phyloP scores from a whole-genome alignment of 2,888 invertebrate genomes.

The Mactromeris polynyma region DNA sequence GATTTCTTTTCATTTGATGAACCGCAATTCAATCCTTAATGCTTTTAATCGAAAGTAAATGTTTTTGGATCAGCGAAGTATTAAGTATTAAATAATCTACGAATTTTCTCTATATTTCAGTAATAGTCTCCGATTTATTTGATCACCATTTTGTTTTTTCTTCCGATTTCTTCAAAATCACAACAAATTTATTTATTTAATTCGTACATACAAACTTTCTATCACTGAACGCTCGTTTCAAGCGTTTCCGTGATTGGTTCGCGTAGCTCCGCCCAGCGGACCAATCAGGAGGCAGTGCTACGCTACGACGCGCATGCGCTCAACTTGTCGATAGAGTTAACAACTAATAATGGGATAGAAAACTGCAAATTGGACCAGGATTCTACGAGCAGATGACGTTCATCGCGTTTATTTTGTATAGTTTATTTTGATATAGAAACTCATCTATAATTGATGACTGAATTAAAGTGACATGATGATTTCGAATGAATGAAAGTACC shows the following conservation, averaged over 20 bases:
- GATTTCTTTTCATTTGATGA: constrained; percentile 49
- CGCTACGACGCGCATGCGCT: constrained; percentile 40
- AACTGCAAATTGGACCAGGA: constrained; percentile 9
- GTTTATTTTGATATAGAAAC: constrained; percentile 35
- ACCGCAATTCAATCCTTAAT: constrained; percentile 55
- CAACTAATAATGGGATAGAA: constrained; percentile 30
- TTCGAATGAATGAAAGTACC: neutral
- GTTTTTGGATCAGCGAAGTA: constrained; percentile 41
- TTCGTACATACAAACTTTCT: neutral
- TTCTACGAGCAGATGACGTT: constrained; percentile 16
- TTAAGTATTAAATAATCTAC: constrained; percentile 64
- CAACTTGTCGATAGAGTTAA: neutral
- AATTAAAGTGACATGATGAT: neutral
- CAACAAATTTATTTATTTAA: constrained; percentile 16
- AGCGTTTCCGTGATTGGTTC: constrained; percentile 38
- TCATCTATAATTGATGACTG: constrained; percentile 56
- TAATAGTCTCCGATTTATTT: constrained; percentile 50
- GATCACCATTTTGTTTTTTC: neutral
- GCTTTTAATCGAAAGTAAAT: constrained; percentile 52
- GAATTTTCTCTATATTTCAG: constrained; percentile 57
- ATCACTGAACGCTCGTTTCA: neutral
- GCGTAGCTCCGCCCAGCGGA: constrained; percentile 32
- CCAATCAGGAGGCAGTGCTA: constrained; percentile 29
- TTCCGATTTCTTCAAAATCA: constrained; percentile 26
- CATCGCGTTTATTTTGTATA: constrained; percentile 21